Evolutionary conservation across 2,797 vertebrate genomes (phyloP).

Genomic region (Thamnophis elegans): DNA sequence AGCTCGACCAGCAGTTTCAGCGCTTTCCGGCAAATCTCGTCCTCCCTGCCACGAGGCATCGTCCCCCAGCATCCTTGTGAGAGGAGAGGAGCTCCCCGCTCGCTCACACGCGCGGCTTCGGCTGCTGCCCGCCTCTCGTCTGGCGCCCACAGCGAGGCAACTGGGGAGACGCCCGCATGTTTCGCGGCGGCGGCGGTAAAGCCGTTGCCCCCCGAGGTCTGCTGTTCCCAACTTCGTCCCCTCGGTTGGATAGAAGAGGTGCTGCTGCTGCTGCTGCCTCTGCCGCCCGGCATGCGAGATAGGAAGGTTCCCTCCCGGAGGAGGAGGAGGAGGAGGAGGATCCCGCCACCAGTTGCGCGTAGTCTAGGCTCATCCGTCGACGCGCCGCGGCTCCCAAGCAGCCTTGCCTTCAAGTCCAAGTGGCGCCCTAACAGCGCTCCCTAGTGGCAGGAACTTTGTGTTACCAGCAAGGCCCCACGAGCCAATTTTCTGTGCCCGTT

Average conservation of each 20-base stretch:
- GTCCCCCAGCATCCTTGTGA: slow-evolving; percentile 97
- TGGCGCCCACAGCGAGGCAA: slow-evolving; percentile 52
- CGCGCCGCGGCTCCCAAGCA: background rate
- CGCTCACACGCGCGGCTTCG: slow-evolving; percentile 59
- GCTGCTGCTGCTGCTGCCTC: background rate
- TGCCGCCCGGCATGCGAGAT: background rate
- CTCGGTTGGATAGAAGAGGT: background rate
- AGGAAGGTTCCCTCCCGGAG: slow-evolving; percentile 6
- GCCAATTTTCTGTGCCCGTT: background rate
- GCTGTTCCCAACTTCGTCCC: slow-evolving; percentile 7
- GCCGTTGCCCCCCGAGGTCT: background rate
- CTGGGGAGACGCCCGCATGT: slow-evolving; percentile 42
- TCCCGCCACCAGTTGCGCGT: slow-evolving; percentile 63
- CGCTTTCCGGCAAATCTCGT: slow-evolving; percentile 97
- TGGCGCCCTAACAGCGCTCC: slow-evolving; percentile 39
- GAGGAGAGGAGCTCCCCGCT: slow-evolving; percentile 78
- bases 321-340: slow-evolving; percentile 24
- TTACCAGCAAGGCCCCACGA: background rate
- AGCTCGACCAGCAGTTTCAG: slow-evolving; percentile 95
- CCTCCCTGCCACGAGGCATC: slow-evolving; percentile 98
- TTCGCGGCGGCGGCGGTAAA: background rate
- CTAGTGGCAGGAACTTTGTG: slow-evolving; percentile 40
- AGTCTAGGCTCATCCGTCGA: slow-evolving; percentile 21
- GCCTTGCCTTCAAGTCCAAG: slow-evolving; percentile 17
- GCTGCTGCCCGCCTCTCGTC: slow-evolving; percentile 63